Evolutionary conservation across 2,888 invertebrate species (phyloP).

Genomic region (Nephrotoma guestfalica): DNA sequence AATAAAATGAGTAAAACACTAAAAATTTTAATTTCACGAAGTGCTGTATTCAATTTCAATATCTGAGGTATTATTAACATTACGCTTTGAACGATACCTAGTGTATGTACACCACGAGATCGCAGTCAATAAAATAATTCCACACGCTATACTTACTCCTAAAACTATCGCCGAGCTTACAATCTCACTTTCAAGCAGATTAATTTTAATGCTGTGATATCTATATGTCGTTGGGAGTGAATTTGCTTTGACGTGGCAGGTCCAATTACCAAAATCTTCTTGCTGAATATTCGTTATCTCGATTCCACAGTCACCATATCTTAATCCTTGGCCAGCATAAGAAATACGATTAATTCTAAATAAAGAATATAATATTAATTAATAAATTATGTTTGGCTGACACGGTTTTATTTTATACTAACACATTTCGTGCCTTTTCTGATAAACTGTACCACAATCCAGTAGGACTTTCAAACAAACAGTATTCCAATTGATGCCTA

Average conservation of each 20-base stretch:
- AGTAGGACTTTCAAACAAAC: background rate
- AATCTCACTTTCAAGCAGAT: background rate
- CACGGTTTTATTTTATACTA: background rate
- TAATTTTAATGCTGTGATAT: background rate
- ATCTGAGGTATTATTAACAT: background rate
- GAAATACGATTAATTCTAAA: background rate
- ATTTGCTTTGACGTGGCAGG: background rate
- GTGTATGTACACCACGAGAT: background rate
- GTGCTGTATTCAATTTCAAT: background rate
- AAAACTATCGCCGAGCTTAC: background rate
- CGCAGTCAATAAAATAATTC: background rate
- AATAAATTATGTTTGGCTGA: too few species aligned
- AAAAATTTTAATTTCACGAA: background rate
- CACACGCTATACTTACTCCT: background rate
- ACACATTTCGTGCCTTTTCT: background rate
- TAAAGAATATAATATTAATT: background rate
- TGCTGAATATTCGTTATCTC: background rate
- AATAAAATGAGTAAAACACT: too few species aligned
- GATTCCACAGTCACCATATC: background rate
- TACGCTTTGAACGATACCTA: background rate
- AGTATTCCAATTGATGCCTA: background rate
- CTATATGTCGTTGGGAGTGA: background rate
- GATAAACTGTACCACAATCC: background rate
- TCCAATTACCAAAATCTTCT: background rate
- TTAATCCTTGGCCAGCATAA: background rate